Conservation (phyloP, 2,797 vertebrate genomes). For the Eupleurogrammus muticus region DNA sequence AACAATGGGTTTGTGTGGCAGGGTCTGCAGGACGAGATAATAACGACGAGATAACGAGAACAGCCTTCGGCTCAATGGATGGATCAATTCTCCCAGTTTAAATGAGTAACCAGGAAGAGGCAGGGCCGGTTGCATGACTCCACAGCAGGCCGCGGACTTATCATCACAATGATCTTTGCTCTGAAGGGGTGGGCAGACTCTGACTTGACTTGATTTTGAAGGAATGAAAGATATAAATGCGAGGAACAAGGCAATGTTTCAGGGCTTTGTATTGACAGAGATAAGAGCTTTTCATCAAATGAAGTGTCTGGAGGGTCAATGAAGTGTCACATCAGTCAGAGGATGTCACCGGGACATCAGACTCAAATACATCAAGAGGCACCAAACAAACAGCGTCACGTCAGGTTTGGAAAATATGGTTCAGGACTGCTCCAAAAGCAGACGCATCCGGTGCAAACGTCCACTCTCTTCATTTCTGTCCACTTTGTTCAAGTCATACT, state of each 20-base stretch:
- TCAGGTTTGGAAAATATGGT: neutral
- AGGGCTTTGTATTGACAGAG: constrained; percentile 39
- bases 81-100: constrained; percentile 29
- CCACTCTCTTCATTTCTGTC: neutral
- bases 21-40: constrained; percentile 13
- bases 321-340: constrained; percentile 36
- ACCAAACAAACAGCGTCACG: constrained; percentile 14
- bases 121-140: constrained; percentile 22
- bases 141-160: constrained; percentile 22
- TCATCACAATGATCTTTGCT: constrained; percentile 5
- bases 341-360: constrained; percentile 4
- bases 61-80: constrained; percentile 6
- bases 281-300: constrained; percentile 30
- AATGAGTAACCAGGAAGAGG: constrained; percentile 13
- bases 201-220: constrained; percentile 11
- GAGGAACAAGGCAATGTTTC: constrained; percentile 1
- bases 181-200: neutral
- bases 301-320: constrained; percentile 36
- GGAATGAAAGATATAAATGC: constrained; percentile 6
- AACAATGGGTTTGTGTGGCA: constrained; percentile 21
- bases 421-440: neutral
- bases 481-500: neutral
- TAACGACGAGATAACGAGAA: constrained; percentile 15
- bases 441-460: neutral
- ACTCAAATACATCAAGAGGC: constrained; percentile 23